A percentile compares a stretch with the other conserved stretches of the same genome.
phyloP scores from a whole-genome alignment of 2,113 vertebrate species.

The Myiagra hebetior region DNA sequence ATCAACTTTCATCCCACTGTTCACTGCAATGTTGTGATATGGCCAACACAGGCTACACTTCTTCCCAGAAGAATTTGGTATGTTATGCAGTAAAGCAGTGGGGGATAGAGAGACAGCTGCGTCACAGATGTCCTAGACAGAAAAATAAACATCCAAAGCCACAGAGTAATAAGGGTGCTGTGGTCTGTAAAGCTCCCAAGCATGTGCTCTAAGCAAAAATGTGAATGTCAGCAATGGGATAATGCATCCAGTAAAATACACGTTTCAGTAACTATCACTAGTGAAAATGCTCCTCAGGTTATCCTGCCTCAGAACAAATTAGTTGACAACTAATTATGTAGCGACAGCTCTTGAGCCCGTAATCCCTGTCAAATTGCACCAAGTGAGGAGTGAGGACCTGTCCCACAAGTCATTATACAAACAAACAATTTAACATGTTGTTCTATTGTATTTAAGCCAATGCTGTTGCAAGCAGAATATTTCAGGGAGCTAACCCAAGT shows the following conservation, averaged over 20 bases:
- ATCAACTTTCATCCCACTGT: not conserved
- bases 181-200: not conserved
- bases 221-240: not conserved
- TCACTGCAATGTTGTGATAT: not conserved
- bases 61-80: not conserved
- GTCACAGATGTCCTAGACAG: not conserved
- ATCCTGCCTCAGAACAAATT: not conserved
- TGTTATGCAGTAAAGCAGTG: fast-evolving
- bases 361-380: constrained; percentile 10
- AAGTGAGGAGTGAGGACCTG: not conserved
- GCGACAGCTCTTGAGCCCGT: not conserved
- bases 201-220: not conserved
- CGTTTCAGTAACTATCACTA: not conserved
- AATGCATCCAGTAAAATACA: not conserved
- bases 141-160: not conserved
- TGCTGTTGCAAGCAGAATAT: not conserved
- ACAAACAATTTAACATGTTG: constrained; percentile 1
- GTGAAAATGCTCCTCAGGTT: not conserved
- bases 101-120: not conserved
- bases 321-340: constrained; percentile 1
- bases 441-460: not conserved
- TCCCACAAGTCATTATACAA: not conserved
- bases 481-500: not conserved
- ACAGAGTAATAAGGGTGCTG: not conserved
- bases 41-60: fast-evolving